Percentiles rank a stretch among this genome's conserved stretches.
Conservation (phyloP, 2,888 invertebrate species). For the Drosophila kanekoi region DNA sequence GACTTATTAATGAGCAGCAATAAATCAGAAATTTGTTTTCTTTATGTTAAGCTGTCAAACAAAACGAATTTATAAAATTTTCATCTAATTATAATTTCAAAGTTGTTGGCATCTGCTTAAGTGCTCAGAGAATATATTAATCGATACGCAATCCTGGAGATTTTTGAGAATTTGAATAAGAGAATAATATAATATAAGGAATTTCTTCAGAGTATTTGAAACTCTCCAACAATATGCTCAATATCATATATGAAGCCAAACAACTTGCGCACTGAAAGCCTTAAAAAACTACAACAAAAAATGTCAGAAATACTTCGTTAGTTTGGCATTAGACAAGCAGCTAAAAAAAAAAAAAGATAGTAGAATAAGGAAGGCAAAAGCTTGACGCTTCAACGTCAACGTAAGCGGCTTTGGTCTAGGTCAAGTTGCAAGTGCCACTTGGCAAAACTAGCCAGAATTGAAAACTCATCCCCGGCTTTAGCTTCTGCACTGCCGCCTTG, state of each 20-base stretch:
- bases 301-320: slow-evolving; percentile 51
- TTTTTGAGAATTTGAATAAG: too few species aligned
- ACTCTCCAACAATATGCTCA: not conserved
- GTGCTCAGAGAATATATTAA: too few species aligned
- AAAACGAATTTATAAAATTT: too few species aligned
- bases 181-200: too few species aligned
- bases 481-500: not conserved
- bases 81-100: too few species aligned
- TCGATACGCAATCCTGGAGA: too few species aligned
- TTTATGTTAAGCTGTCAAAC: too few species aligned
- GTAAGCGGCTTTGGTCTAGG: slow-evolving; percentile 79
- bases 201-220: not conserved
- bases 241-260: slow-evolving; percentile 55
- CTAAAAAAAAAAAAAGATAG: slow-evolving; percentile 7
- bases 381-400: slow-evolving; percentile 56
- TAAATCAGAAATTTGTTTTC: too few species aligned
- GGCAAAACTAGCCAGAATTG: slow-evolving; percentile 36
- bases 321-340: slow-evolving; percentile 37
- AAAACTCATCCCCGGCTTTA: slow-evolving; percentile 8
- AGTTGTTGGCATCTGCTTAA: too few species aligned
- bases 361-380: slow-evolving; percentile 30
- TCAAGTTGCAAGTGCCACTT: slow-evolving; percentile 63
- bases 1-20: too few species aligned
- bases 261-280: slow-evolving; percentile 49
- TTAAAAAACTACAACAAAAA: slow-evolving; percentile 17